phyloP scores from a whole-genome alignment of 2,888 invertebrate species.

The Ephialtes manifestator region DNA sequence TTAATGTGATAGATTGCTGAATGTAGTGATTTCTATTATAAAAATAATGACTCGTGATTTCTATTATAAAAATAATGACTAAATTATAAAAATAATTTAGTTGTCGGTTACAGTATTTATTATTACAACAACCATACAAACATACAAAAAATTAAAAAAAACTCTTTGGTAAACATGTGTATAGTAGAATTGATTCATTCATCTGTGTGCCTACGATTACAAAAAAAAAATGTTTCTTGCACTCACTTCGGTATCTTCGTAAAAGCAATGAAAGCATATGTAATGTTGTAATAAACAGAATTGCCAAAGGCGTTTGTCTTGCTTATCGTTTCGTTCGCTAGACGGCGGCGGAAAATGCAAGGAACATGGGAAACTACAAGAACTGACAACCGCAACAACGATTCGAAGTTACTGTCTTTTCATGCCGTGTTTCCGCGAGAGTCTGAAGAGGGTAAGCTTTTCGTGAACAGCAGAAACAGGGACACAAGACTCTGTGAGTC shows the following conservation, averaged over 20 bases:
- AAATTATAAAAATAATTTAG: no score
- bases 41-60: no score
- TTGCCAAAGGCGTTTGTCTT: neutral
- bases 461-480: constrained; percentile 44
- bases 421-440: constrained; percentile 47
- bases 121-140: no score
- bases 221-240: constrained; percentile 23
- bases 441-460: constrained; percentile 45
- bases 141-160: no score
- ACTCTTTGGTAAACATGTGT: no score
- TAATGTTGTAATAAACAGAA: constrained; percentile 25
- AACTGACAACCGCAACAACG: constrained; percentile 67
- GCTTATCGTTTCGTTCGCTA: constrained; percentile 22
- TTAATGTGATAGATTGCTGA: no score
- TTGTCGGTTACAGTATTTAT: no score
- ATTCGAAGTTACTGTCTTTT: constrained; percentile 53
- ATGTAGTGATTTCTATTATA: no score
- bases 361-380: constrained; percentile 70
- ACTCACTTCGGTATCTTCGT: constrained; percentile 15
- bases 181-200: no score
- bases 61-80: no score
- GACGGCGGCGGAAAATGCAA: constrained; percentile 57
- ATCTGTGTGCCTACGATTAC: no score
- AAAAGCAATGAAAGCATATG: constrained; percentile 49
- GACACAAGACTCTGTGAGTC: constrained; percentile 39